phyloP scores from a whole-genome alignment of 2,888 invertebrate species.

The Caradrina clavipalpis region DNA sequence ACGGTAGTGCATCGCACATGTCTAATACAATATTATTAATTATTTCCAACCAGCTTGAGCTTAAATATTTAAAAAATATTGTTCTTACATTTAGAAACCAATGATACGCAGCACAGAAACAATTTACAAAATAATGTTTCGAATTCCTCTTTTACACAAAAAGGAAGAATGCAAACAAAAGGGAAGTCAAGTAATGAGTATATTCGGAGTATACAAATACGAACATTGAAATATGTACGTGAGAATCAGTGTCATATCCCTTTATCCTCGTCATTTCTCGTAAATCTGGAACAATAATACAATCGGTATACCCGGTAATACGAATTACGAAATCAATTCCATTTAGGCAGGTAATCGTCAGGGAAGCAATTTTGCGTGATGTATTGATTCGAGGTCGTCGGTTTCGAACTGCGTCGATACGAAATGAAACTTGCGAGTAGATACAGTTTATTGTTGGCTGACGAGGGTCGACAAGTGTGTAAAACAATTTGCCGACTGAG shows the following conservation, averaged over 20 bases:
- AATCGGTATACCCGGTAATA: slow-evolving; percentile 57
- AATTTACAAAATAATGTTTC: neutral
- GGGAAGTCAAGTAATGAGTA: slow-evolving; percentile 26
- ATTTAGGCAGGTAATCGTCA: slow-evolving; percentile 67
- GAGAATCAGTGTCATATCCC: slow-evolving; percentile 39
- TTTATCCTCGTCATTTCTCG: slow-evolving; percentile 36
- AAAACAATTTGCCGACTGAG: slow-evolving; percentile 83
- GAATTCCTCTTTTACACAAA: slow-evolving; percentile 15
- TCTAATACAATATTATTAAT: neutral
- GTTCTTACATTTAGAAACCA: neutral
- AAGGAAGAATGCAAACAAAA: slow-evolving; percentile 16
- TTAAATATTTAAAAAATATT: neutral
- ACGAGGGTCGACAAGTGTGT: slow-evolving; percentile 83
- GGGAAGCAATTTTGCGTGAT: slow-evolving; percentile 66
- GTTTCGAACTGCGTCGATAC: slow-evolving; percentile 59
- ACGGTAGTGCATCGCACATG: neutral
- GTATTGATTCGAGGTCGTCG: slow-evolving; percentile 58
- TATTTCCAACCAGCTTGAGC: neutral
- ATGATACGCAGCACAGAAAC: neutral
- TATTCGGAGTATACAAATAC: slow-evolving; percentile 46
- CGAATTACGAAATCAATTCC: slow-evolving; percentile 67
- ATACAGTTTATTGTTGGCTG: slow-evolving; percentile 66
- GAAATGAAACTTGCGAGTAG: slow-evolving; percentile 65
- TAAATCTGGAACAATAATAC: slow-evolving; percentile 58
- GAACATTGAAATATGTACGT: slow-evolving; percentile 41